A percentile compares a stretch with the other conserved stretches of the same genome.
Conservation (phyloP, 2,888 invertebrate genomes). For the Kryphioiulus occultus region DNA sequence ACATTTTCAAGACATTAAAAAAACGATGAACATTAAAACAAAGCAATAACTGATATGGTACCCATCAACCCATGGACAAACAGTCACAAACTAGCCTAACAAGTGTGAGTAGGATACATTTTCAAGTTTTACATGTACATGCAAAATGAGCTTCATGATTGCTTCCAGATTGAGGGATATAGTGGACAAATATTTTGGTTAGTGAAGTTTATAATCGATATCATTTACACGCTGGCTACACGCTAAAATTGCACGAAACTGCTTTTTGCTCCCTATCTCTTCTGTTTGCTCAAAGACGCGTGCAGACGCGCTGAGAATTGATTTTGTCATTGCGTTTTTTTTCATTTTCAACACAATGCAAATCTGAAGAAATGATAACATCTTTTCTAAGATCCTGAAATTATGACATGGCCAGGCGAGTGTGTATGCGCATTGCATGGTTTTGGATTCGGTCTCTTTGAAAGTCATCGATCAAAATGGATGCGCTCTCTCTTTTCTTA, state of each 20-base stretch:
- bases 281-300: slow-evolving; percentile 1
- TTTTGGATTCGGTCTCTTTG: slow-evolving; percentile 20
- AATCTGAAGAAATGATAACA: slow-evolving; percentile 13
- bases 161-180: too few relatives aligned
- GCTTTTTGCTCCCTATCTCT: background rate
- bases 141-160: too few relatives aligned
- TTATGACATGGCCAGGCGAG: slow-evolving; percentile 35
- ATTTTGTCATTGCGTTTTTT: background rate
- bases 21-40: too few relatives aligned
- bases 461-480: slow-evolving; percentile 46
- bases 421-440: background rate
- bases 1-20: too few relatives aligned
- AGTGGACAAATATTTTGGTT: too few relatives aligned
- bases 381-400: slow-evolving; percentile 18
- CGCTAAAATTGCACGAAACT: background rate
- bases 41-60: too few relatives aligned
- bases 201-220: too few relatives aligned
- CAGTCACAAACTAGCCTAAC: too few relatives aligned
- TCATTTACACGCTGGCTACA: too few relatives aligned
- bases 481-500: slow-evolving; percentile 11
- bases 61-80: too few relatives aligned
- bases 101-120: too few relatives aligned
- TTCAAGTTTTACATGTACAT: too few relatives aligned
- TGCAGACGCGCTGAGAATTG: background rate
- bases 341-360: background rate